These are phyloP conservation scores for Ciconia maguari DNA, from an alignment of 2,113 vertebrate species.

Conservation along the genomic window DNA sequence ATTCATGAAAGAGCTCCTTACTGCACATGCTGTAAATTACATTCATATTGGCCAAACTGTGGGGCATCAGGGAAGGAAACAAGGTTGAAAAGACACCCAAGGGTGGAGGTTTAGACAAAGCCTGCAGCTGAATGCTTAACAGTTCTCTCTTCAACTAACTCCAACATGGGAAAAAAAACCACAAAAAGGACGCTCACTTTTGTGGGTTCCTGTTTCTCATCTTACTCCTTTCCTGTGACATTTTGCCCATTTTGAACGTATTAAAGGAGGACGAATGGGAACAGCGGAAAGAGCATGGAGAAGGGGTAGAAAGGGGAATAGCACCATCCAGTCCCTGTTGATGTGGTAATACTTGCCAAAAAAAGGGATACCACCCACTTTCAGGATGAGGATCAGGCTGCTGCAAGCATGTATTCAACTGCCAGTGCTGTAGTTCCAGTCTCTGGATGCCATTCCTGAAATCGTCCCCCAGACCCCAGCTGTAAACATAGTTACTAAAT, in stretches of 20 bases:
- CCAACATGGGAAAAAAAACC: neutral
- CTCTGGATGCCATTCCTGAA: neutral
- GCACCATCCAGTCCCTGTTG: neutral
- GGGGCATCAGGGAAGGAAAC: neutral
- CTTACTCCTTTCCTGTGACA: neutral
- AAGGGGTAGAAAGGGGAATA: neutral
- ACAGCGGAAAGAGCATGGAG: neutral
- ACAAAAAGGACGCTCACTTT: neutral
- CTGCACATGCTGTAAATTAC: neutral
- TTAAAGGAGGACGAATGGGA: neutral
- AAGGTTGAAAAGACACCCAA: neutral
- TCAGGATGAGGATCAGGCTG: neutral
- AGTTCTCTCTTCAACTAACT: neutral
- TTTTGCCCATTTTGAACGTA: neutral
- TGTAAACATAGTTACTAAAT: slow-evolving; percentile 29
- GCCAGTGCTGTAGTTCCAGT: neutral
- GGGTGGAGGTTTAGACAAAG: neutral
- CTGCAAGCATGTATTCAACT: neutral
- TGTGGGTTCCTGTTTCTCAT: neutral
- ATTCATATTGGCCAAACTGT: neutral
- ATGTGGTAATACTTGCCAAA: neutral
- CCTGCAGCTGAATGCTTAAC: neutral
- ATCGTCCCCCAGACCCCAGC: neutral
- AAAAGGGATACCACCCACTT: neutral
- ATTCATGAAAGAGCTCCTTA: neutral